A percentile compares a stretch with the other conserved stretches of the same genome.
phyloP scores from a whole-genome alignment of 2,797 vertebrate species.

The Anguilla pacifica region DNA sequence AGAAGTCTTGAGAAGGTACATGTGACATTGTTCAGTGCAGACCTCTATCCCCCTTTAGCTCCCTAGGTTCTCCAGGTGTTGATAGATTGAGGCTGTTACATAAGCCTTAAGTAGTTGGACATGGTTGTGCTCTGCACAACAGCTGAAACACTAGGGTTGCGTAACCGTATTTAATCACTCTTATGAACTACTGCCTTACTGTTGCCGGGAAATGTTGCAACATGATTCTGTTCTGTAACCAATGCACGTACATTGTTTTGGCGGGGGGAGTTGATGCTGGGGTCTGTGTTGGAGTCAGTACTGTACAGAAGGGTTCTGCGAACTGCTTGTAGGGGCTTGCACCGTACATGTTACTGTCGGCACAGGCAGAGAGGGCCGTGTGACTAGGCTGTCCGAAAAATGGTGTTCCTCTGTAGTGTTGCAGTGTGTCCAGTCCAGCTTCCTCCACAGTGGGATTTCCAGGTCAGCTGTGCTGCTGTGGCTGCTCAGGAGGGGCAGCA shows the following conservation, averaged over 20 bases:
- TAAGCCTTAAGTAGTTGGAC: constrained; percentile 22
- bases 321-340: neutral
- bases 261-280: neutral
- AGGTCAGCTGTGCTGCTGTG: constrained; percentile 8
- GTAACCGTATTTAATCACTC: constrained; percentile 36
- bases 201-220: constrained; percentile 29
- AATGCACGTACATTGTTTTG: constrained; percentile 3
- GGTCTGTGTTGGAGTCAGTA: neutral
- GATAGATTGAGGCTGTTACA: constrained; percentile 1
- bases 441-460: neutral
- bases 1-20: neutral
- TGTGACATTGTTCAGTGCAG: neutral
- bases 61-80: constrained; percentile 20
- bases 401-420: neutral
- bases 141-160: constrained; percentile 35
- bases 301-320: neutral
- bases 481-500: neutral
- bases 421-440: neutral
- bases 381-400: neutral
- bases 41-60: neutral
- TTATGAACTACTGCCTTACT: neutral
- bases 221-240: constrained; percentile 18
- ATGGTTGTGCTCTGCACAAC: constrained; percentile 7
- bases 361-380: neutral
- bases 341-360: neutral